Percentiles rank a stretch among this genome's conserved stretches.
Evolutionary conservation across 2,113 vertebrate genomes (phyloP).

Genomic region (Microtus ochrogaster): DNA sequence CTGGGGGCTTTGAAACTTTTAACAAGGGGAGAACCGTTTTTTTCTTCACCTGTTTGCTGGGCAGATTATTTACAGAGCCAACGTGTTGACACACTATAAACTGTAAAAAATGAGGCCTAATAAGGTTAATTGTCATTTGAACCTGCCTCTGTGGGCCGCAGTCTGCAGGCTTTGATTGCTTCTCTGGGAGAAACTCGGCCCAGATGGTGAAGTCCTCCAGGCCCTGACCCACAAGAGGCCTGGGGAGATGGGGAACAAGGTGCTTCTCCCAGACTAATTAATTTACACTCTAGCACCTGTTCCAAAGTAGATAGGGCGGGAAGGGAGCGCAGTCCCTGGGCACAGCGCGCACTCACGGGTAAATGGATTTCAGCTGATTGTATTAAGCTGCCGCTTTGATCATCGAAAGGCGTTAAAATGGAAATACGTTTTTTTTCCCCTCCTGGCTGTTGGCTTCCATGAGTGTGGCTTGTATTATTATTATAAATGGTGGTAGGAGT

Average conservation of each 20-base stretch:
- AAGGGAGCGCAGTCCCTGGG: conserved; percentile 90
- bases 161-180: conserved; percentile 91
- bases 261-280: conserved; percentile 99
- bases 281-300: conserved; percentile 99
- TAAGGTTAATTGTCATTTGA: conserved; percentile 99
- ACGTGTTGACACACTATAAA: conserved; percentile 89
- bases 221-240: conserved; percentile 94
- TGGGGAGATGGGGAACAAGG: conserved; percentile 95
- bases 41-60: conserved; percentile 81
- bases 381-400: conserved; percentile 99
- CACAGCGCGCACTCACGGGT: conserved; percentile 91
- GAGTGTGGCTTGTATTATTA: conserved; percentile 83
- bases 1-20: conserved; percentile 77
- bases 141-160: conserved; percentile 93
- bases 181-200: conserved; percentile 93
- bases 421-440: conserved; percentile 95
- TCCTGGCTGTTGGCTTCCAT: conserved; percentile 88
- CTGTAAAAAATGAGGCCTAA: conserved; percentile 91
- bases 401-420: conserved; percentile 98
- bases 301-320: conserved; percentile 97
- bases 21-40: conserved; percentile 56
- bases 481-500: conserved; percentile 77
- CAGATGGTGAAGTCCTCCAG: conserved; percentile 98
- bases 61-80: conserved; percentile 88
- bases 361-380: conserved; percentile 99